A percentile compares a stretch with the other conserved stretches of the same genome.
These are phyloP conservation scores for Scaptomyza caliginosa DNA, from an alignment of 2,888 invertebrate species.

Conservation along the genomic window DNA sequence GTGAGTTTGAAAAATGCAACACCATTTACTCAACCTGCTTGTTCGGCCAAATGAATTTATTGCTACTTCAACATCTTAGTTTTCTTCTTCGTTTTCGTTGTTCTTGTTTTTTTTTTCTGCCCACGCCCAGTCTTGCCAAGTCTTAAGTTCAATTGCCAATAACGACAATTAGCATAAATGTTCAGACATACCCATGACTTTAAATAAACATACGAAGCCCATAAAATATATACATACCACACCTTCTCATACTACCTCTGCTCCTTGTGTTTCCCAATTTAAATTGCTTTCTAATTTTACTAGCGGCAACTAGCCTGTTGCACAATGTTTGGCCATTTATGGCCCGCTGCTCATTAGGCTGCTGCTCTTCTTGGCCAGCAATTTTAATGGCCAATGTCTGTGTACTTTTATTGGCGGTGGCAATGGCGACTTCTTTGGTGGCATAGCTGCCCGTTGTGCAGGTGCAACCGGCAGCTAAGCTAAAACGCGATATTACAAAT, in stretches of 20 bases:
- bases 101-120: slow-evolving; percentile 25
- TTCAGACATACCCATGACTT: slow-evolving; percentile 58
- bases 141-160: slow-evolving; percentile 46
- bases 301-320: slow-evolving; percentile 36
- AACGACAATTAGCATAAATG: slow-evolving; percentile 72
- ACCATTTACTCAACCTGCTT: slow-evolving; percentile 36
- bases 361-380: slow-evolving; percentile 12
- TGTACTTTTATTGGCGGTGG: slow-evolving; percentile 30
- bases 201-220: slow-evolving; percentile 54
- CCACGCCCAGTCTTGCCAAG: slow-evolving; percentile 26
- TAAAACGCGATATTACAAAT: slow-evolving; percentile 51
- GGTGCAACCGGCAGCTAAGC: slow-evolving; percentile 52
- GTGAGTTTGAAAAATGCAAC: slow-evolving; percentile 66
- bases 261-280: slow-evolving; percentile 43
- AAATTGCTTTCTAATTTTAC: slow-evolving; percentile 79
- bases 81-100: not conserved
- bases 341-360: slow-evolving; percentile 71
- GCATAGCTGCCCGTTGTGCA: slow-evolving; percentile 54
- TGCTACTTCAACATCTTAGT: not conserved
- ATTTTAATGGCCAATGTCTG: slow-evolving; percentile 59
- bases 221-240: not conserved
- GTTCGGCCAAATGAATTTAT: slow-evolving; percentile 28
- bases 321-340: slow-evolving; percentile 76
- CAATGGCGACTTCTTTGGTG: slow-evolving; percentile 50
- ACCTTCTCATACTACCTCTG: not conserved